Evolutionary conservation across 2,888 invertebrate species (phyloP).

Genomic region (Aplocera efformata): DNA sequence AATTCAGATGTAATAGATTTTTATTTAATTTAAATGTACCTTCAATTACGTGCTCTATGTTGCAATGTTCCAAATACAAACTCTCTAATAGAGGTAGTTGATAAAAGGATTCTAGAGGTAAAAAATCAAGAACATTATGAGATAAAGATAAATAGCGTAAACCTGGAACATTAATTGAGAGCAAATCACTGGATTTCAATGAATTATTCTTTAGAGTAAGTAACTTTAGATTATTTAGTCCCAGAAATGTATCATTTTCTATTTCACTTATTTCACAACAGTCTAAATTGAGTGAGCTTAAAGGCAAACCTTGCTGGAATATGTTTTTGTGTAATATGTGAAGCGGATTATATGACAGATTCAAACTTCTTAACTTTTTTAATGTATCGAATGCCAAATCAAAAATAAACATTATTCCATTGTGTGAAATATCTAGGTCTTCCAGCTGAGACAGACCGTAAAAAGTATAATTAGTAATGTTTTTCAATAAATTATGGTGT

Average conservation of each 20-base stretch:
- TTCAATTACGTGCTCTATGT: conserved; percentile 84
- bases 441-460: conserved; percentile 87
- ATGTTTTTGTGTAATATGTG: conserved; percentile 85
- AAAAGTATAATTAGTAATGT: conserved; percentile 87
- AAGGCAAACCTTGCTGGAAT: conserved; percentile 88
- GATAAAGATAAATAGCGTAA: conserved; percentile 86
- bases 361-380: conserved; percentile 87
- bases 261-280: conserved; percentile 88
- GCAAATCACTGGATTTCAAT: conserved; percentile 84
- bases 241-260: conserved; percentile 87
- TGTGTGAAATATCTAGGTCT: conserved; percentile 88
- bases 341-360: conserved; percentile 89
- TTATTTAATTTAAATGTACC: conserved; percentile 87
- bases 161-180: conserved; percentile 87
- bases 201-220: conserved; percentile 88
- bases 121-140: conserved; percentile 88
- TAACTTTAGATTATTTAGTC: conserved; percentile 87
- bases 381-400: conserved; percentile 88
- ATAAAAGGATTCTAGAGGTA: conserved; percentile 85
- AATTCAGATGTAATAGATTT: conserved; percentile 85
- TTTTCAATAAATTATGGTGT: conserved; percentile 85
- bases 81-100: conserved; percentile 89
- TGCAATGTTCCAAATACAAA: conserved; percentile 85
- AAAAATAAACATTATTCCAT: conserved; percentile 84
- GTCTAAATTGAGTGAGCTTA: conserved; percentile 86